Evolutionary conservation across 2,113 vertebrate species (phyloP).

Genomic region (Ochotona princeps): DNA sequence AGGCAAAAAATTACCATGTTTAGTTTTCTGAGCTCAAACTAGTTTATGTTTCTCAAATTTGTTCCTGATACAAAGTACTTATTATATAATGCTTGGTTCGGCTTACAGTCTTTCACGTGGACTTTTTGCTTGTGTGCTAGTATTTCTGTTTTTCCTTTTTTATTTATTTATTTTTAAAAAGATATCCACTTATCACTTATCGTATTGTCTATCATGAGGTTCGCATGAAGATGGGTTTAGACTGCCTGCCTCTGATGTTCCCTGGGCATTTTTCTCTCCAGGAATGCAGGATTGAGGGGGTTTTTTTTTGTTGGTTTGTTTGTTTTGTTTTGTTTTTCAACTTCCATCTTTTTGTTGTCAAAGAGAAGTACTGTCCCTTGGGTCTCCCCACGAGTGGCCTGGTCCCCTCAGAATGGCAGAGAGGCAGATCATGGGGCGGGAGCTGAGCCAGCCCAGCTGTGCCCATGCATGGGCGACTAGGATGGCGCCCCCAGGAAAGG

Average conservation of each 20-base stretch:
- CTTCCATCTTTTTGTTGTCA: not conserved
- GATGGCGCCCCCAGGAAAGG: not conserved
- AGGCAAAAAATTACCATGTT: not conserved
- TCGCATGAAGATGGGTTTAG: not conserved
- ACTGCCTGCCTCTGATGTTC: not conserved
- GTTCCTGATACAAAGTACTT: not conserved
- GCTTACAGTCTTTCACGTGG: not conserved
- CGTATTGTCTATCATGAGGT: not conserved
- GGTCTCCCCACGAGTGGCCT: not conserved
- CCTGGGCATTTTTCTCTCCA: not conserved
- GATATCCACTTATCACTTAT: not conserved
- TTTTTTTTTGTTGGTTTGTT: no score
- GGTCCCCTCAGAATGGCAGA: not conserved
- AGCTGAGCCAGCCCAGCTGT: not conserved
- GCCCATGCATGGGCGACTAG: not conserved
- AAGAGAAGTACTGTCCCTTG: not conserved
- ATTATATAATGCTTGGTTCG: not conserved
- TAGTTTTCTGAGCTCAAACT: conserved; percentile 31
- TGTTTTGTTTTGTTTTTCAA: no score
- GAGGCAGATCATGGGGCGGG: not conserved
- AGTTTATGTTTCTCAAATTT: conserved; percentile 33
- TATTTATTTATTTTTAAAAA: not conserved
- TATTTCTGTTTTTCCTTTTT: not conserved
- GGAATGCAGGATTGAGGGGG: not conserved
- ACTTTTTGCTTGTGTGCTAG: not conserved